Evolutionary conservation across 2,797 vertebrate genomes (phyloP).

Genomic region (Ataeniobius toweri): DNA sequence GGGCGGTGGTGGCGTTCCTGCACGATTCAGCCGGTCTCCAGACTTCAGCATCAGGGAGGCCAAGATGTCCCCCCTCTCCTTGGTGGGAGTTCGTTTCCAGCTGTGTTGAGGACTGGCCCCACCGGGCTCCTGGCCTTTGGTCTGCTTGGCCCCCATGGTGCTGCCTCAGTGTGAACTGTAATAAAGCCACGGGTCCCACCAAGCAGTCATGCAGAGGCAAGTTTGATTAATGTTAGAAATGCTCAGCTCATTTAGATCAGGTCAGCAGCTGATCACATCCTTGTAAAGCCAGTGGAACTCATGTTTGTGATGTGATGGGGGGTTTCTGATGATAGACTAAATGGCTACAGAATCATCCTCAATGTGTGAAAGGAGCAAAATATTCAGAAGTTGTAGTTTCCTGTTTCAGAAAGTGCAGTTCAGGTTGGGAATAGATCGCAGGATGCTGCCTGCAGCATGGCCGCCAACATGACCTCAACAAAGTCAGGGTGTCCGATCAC

Average conservation of each 20-base stretch:
- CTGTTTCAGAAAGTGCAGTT: conserved; percentile 16
- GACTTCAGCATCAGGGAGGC: conserved; percentile 89
- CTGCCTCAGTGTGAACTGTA: conserved; percentile 32
- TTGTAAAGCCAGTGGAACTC: background rate
- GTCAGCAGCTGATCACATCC: conserved; percentile 44
- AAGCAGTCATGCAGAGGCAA: conserved; percentile 25
- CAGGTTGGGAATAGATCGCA: conserved; percentile 60
- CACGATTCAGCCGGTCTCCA: conserved; percentile 86
- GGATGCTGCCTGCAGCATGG: conserved; percentile 73
- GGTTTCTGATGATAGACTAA: background rate
- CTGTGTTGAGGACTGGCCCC: conserved; percentile 82
- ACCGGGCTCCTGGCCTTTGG: conserved; percentile 85
- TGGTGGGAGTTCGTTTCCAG: conserved; percentile 82
- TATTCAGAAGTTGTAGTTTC: conserved; percentile 7
- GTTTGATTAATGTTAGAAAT: conserved; percentile 10
- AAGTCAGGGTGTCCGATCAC: conserved; percentile 51
- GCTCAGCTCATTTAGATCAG: conserved; percentile 26
- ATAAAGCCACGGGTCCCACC: conserved; percentile 34
- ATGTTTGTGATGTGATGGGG: conserved; percentile 1
- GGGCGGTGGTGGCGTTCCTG: conserved; percentile 87
- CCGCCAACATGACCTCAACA: conserved; percentile 52
- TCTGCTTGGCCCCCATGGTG: conserved; percentile 90
- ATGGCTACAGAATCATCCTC: conserved; percentile 4
- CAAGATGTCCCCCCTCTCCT: conserved; percentile 87
- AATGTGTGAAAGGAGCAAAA: background rate